Base-by-base conservation (phyloP, 2,113 vertebrate genomes). In the Cephalophus harveyi region DNA sequence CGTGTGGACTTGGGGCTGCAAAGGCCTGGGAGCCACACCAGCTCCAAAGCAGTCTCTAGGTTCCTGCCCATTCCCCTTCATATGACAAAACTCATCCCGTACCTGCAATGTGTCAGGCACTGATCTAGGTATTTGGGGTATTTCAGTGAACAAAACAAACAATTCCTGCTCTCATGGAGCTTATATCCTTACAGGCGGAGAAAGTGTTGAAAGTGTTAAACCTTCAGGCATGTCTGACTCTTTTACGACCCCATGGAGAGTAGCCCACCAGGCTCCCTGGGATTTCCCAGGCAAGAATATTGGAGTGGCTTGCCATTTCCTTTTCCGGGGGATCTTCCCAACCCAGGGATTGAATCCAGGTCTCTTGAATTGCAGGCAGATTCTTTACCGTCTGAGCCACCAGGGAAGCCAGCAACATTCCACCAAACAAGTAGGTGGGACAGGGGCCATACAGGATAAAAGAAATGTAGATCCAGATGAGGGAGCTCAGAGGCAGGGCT, bases 31-130 rank as follows among this genome's bases (percentile, higher is more conserved):
- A 8, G 30, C 33, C 25, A 2, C 9, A 17, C 17, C 19, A 3
- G 55, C 46, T 76, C 17, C 23, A 5, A 52, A 48, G 30, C 46
- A 40, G 7, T 11, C 50, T 36, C 36, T 28, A 36, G 48, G 25
- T 7, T 60, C 62, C 64, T 55, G 23, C 48, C 46, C 7, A 3
- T 9, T 10, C 3, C 14, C 9, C 19, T 50, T 30, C 55, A 19
- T 15, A 36, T 1, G 1, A 2, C 4, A 6, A 54, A 54, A 17
- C 12, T 60, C 28, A 0, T 2, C n/a, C 33, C 60, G 21, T 85
- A 92, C 92, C 67, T 43, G 1, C 15, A 27, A 97, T 55, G 5
- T 1, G 57, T 36, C 67, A 9, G 67, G 48, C 40, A 12, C 67
- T 28, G 81, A 8, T 21, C 50, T n/a, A 15, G 46, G 33, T 10